phyloP scores from a whole-genome alignment of 2,888 invertebrate genomes.

The Melangyna quadrimaculata region DNA sequence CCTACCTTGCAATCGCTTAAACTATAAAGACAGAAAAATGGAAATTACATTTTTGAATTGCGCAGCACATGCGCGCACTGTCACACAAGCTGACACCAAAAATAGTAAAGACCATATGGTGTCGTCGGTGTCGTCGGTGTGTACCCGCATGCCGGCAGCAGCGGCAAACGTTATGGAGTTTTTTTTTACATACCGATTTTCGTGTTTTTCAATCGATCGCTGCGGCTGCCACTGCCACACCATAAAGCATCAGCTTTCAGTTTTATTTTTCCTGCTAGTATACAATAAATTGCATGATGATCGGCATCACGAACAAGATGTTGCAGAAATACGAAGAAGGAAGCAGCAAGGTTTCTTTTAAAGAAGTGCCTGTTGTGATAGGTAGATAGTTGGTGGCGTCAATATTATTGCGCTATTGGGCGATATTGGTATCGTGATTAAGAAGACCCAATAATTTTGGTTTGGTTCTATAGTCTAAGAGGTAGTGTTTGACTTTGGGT shows the following conservation, averaged over 20 bases:
- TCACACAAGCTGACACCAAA: conserved; percentile 34
- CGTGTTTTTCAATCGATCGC: neutral
- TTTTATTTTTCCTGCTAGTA: conserved; percentile 46
- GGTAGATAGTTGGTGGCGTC: conserved; percentile 15
- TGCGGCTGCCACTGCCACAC: neutral
- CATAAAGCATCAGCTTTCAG: conserved; percentile 35
- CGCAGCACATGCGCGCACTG: conserved; percentile 30
- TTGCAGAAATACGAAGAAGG: conserved; percentile 3
- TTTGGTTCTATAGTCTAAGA: neutral
- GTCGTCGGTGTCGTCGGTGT: no score
- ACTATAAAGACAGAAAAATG: neutral
- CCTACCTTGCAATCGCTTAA: neutral
- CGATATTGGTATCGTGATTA: neutral
- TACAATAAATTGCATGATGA: conserved; percentile 27
- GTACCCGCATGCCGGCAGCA: conserved; percentile 1
- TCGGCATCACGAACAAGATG: conserved; percentile 38
- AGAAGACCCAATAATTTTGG: neutral
- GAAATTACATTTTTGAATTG: conserved; percentile 14
- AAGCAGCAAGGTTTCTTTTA: conserved; percentile 19
- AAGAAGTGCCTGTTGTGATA: neutral
- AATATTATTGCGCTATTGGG: conserved; percentile 7
- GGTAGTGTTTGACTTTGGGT: neutral
- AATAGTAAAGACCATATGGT: conserved; percentile 1
- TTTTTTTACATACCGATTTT: conserved; percentile 5
- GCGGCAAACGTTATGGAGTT: neutral